A percentile compares a stretch with the other conserved stretches of the same genome.
Evolutionary conservation across 2,888 invertebrate species (phyloP).

Genomic region (Craniophora ligustri): DNA sequence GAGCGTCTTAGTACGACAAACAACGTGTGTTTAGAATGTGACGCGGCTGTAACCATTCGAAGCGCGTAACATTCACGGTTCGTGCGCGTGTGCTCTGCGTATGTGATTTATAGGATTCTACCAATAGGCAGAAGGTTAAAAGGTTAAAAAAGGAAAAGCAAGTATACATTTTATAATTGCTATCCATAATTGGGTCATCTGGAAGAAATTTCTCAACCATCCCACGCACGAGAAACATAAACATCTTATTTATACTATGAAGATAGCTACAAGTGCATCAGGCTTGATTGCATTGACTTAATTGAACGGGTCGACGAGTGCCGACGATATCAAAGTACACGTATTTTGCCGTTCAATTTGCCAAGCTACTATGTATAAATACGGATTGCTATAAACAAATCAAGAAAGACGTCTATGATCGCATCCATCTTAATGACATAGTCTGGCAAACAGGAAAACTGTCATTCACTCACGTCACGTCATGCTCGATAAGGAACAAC

Average conservation of each 20-base stretch:
- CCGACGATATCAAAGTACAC: background rate
- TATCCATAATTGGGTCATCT: too few species aligned
- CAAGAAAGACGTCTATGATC: background rate
- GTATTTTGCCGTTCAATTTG: conserved; percentile 5
- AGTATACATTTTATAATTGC: too few species aligned
- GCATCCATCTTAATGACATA: conserved; percentile 23
- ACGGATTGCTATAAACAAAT: background rate
- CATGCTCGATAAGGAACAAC: background rate
- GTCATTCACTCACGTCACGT: conserved; percentile 3
- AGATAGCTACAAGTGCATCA: background rate
- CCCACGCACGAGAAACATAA: background rate
- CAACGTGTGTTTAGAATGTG: too few species aligned
- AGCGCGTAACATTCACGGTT: too few species aligned
- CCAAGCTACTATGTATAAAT: conserved; percentile 8
- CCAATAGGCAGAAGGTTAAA: too few species aligned
- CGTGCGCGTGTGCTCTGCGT: too few species aligned
- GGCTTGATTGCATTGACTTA: too few species aligned
- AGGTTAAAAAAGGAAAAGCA: too few species aligned
- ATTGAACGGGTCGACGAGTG: background rate
- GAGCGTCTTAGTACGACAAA: too few species aligned
- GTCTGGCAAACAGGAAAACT: conserved; percentile 20
- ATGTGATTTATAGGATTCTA: too few species aligned
- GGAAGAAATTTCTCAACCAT: too few species aligned
- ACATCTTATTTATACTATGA: background rate
- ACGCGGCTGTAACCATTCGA: too few species aligned